phyloP scores from a whole-genome alignment of 2,888 invertebrate species.

The Lepidocyrtinus sp. region DNA sequence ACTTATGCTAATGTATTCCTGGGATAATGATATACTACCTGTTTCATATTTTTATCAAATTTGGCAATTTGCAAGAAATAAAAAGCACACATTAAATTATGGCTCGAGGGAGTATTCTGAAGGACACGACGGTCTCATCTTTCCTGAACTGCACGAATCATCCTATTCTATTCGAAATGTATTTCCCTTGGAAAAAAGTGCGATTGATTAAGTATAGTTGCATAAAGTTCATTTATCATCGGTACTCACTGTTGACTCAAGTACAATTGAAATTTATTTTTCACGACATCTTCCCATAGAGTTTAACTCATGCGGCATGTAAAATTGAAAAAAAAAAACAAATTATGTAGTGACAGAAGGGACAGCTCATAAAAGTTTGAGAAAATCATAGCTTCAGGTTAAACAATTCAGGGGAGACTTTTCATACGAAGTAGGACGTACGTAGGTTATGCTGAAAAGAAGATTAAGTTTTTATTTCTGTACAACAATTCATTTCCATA shows the following conservation, averaged over 20 bases:
- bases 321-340: background rate
- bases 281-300: background rate
- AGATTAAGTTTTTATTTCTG: background rate
- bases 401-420: conserved; percentile 2
- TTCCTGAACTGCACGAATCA: background rate
- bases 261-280: background rate
- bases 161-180: background rate
- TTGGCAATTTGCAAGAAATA: background rate
- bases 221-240: conserved; percentile 7
- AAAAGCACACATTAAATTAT: background rate
- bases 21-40: conserved; percentile 7
- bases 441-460: conserved; percentile 3
- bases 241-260: background rate
- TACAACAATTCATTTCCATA: background rate
- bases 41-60: background rate
- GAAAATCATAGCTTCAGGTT: background rate
- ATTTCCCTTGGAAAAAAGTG: conserved; percentile 9
- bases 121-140: background rate
- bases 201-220: background rate
- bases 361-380: conserved; percentile 9
- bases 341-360: conserved; percentile 5
- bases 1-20: conserved; percentile 11
- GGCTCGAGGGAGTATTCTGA: background rate
- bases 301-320: background rate
- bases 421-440: background rate